Evolutionary conservation across 2,797 vertebrate genomes (phyloP).

Genomic region (Enteromius thamalakanensis): DNA sequence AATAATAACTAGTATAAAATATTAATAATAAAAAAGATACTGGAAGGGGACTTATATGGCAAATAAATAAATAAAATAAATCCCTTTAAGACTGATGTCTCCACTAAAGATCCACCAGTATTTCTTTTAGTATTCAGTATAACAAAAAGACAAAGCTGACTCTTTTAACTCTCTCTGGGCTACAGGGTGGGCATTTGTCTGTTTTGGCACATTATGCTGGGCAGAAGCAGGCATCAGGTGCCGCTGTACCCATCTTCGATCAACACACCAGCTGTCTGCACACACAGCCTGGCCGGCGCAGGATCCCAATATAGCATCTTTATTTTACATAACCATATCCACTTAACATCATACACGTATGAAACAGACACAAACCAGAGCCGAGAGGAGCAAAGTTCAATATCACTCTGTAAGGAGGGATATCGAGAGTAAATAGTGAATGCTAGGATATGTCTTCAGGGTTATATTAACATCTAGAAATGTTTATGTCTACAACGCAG

Average conservation of each 20-base stretch:
- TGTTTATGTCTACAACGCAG: slow-evolving; percentile 39
- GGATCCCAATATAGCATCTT: slow-evolving; percentile 11
- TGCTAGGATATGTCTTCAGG: slow-evolving; percentile 3
- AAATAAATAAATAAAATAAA: not conserved
- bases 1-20: not conserved
- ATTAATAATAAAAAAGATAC: not conserved
- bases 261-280: slow-evolving; percentile 27
- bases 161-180: not conserved
- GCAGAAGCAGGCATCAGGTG: slow-evolving; percentile 21
- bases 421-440: slow-evolving; percentile 9
- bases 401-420: slow-evolving; percentile 16
- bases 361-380: slow-evolving; percentile 15
- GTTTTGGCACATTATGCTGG: slow-evolving; percentile 9
- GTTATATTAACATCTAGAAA: slow-evolving; percentile 44
- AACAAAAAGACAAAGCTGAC: not conserved
- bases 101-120: not conserved
- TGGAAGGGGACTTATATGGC: not conserved
- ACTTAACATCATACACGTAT: slow-evolving; percentile 1
- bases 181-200: slow-evolving; percentile 14
- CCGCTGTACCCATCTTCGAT: slow-evolving; percentile 11
- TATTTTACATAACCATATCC: slow-evolving; percentile 5
- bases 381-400: slow-evolving; percentile 7
- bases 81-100: not conserved
- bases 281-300: not conserved
- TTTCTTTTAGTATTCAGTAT: not conserved